phyloP scores from a whole-genome alignment of 2,888 invertebrate species.

The Meandrusa payeni region DNA sequence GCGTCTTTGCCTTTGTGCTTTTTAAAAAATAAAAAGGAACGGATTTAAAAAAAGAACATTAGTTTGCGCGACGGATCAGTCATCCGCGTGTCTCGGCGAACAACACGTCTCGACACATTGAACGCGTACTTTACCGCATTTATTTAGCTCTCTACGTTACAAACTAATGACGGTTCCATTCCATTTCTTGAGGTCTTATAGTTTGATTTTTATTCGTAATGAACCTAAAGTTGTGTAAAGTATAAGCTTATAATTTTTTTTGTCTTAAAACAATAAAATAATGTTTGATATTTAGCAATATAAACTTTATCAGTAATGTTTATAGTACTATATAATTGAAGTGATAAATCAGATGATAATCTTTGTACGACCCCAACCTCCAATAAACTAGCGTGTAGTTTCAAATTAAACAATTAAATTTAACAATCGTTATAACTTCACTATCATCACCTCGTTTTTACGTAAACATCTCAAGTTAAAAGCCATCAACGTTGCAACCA shows the following conservation, averaged over 20 bases:
- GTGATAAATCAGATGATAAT: too few relatives aligned
- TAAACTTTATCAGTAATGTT: too few relatives aligned
- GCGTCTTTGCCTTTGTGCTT: conserved; percentile 69
- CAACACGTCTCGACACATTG: conserved; percentile 63
- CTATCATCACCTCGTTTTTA: conserved; percentile 33
- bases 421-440: conserved; percentile 12
- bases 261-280: too few relatives aligned
- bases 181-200: conserved; percentile 41
- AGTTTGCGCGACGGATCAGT: conserved; percentile 73
- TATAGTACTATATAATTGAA: too few relatives aligned
- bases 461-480: conserved; percentile 43
- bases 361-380: too few relatives aligned
- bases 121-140: conserved; percentile 46
- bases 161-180: conserved; percentile 62
- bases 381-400: background rate
- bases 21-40: conserved; percentile 61
- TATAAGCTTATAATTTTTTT: too few relatives aligned
- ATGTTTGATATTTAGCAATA: too few relatives aligned
- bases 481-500: conserved; percentile 46
- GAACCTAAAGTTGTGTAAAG: too few relatives aligned
- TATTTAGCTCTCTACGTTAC: conserved; percentile 46
- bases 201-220: conserved; percentile 23
- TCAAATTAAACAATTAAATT: conserved; percentile 9
- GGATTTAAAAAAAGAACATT: conserved; percentile 70
- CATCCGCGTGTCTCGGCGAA: conserved; percentile 63